A percentile compares a stretch with the other conserved stretches of the same genome.
These are phyloP conservation scores for Iselma pallidipennis DNA, from an alignment of 2,888 invertebrate species.

Conservation along the genomic window DNA sequence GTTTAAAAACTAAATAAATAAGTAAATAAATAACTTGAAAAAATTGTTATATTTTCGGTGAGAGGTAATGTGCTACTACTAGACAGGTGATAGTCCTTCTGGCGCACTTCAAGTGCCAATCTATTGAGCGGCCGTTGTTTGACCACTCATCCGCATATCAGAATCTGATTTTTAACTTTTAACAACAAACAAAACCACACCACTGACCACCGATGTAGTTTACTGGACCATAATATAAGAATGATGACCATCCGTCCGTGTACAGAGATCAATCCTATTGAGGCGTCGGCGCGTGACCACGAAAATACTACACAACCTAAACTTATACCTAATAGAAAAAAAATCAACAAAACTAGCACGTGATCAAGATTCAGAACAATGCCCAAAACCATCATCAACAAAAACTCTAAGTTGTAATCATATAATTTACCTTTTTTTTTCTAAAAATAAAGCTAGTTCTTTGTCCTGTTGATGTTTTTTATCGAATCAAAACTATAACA, in stretches of 20 bases:
- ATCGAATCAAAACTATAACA: no score
- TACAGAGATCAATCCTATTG: conserved; percentile 8
- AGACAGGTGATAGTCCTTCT: not conserved
- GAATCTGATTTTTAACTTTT: not conserved
- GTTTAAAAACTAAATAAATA: not conserved
- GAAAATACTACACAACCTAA: not conserved
- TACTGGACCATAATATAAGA: conserved; percentile 30
- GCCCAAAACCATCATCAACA: not conserved
- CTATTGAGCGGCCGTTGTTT: conserved; percentile 13
- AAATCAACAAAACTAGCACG: not conserved
- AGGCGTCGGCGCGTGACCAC: conserved; percentile 17
- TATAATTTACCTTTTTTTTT: not conserved
- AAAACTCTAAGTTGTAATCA: not conserved
- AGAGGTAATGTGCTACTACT: no score
- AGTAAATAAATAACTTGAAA: not conserved
- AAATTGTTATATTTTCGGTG: no score
- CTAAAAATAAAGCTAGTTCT: not conserved
- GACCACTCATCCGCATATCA: conserved; percentile 18
- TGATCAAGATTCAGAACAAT: not conserved
- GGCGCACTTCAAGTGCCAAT: conserved; percentile 3
- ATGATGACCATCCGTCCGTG: conserved; percentile 17
- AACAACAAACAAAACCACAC: conserved; percentile 13
- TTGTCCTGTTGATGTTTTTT: conserved; percentile 16
- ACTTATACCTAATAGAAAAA: not conserved
- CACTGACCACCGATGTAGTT: conserved; percentile 29